These are phyloP conservation scores for Mystacides longicornis DNA, from an alignment of 2,888 invertebrate species.

Conservation along the genomic window DNA sequence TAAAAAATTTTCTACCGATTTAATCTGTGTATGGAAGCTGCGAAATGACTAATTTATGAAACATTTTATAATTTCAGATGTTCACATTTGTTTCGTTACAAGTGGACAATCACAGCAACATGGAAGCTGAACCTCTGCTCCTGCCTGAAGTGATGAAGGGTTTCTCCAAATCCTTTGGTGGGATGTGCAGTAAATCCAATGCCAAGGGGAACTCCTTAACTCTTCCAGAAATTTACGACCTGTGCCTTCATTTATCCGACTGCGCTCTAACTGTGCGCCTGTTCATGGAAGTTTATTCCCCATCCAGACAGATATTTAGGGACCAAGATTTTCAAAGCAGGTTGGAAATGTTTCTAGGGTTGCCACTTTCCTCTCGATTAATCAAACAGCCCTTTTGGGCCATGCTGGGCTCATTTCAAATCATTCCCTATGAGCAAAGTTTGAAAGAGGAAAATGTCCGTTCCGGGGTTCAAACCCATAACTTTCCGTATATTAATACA, in stretches of 20 bases:
- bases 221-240: constrained; percentile 51
- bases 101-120: constrained; percentile 46
- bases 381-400: no score
- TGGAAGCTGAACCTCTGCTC: constrained; percentile 38
- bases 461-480: no score
- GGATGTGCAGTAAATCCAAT: constrained; percentile 26
- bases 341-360: constrained; percentile 30
- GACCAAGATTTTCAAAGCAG: constrained; percentile 51
- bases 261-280: constrained; percentile 59
- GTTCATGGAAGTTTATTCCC: constrained; percentile 60
- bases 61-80: constrained; percentile 32
- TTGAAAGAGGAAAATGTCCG: no score
- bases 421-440: no score
- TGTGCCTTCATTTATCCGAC: constrained; percentile 62
- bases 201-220: constrained; percentile 35
- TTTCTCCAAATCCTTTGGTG: constrained; percentile 38
- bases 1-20: no score
- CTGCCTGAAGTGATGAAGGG: constrained; percentile 45
- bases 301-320: constrained; percentile 47
- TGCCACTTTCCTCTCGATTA: neutral
- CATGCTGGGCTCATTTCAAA: no score
- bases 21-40: neutral
- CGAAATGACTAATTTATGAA: neutral
- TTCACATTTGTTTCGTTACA: constrained; percentile 46
- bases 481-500: no score